Percentiles rank a stretch among this genome's conserved stretches.
Evolutionary conservation across 2,888 invertebrate species (phyloP).

Genomic region (Himalopsyche anomala): DNA sequence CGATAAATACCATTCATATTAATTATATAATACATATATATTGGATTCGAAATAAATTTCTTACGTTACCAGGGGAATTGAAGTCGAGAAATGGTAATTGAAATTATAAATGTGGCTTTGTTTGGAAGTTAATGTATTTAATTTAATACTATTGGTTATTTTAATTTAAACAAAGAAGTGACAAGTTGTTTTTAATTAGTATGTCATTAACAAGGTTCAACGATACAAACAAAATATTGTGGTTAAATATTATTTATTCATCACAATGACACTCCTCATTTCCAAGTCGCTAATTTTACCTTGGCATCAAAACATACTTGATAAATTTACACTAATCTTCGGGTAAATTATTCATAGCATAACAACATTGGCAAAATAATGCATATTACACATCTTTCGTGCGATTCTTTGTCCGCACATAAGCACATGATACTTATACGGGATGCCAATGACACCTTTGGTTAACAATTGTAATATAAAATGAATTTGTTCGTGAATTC

Average conservation of each 20-base stretch:
- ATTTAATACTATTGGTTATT: no score
- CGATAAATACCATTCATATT: no score
- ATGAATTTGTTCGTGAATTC: no score
- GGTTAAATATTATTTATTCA: constrained; percentile 7
- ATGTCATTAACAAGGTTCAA: not conserved
- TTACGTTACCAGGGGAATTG: no score
- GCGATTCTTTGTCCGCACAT: not conserved
- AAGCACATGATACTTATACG: no score
- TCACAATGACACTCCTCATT: constrained; percentile 7
- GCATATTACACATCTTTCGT: not conserved
- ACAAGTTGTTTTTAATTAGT: constrained; percentile 21
- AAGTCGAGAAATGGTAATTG: no score
- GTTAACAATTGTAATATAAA: not conserved
- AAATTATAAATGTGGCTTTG: no score
- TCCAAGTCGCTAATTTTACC: constrained; percentile 18
- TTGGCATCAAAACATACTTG: constrained; percentile 42
- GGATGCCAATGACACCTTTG: not conserved
- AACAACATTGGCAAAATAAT: not conserved
- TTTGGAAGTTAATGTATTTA: no score
- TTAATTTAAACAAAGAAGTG: not conserved
- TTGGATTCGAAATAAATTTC: no score
- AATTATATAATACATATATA: no score
- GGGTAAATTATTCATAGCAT: not conserved
- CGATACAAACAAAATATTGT: constrained; percentile 18
- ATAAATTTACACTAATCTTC: constrained; percentile 35